Evolutionary conservation across 2,797 vertebrate species (phyloP), one percentile per base, ranked within the genome.

Genomic region (Anabas testudineus): DNA sequence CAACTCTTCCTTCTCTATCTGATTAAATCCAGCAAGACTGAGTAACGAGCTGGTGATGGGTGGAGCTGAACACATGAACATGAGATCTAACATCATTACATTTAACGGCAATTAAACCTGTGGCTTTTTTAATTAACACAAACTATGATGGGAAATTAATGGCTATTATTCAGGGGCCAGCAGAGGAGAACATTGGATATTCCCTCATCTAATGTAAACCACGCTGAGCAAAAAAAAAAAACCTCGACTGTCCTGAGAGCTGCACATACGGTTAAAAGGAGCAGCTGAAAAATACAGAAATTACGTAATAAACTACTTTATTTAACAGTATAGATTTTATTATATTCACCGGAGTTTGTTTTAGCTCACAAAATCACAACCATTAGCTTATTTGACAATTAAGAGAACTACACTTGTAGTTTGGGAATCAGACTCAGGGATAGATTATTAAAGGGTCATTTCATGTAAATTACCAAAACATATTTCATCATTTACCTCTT

Each of bases 91-190:
- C 91, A 91, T 92, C 88, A 92, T 94, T 93, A 93, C 87, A 91
- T 93, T 92, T 92, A 92, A 93, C 80, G 84, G 91, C 90, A 93
- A 94, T 94, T 94, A 93, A 88, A 87, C 91, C 83, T 92, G 90
- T 89, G 91, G 87, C 82, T 91, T 89, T 91, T 91, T 94, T 93
- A 94, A 94, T 94, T 92, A 95, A 92, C 92, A 90, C 91, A 90
- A 92, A 93, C 91, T 84, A 84, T 90, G 86, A 93, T 93, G 91
- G 87, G 90, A 87, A 90, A 92, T 93, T 92, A 92, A 93, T 94
- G 91, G 88, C 91, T 91, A 92, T 92, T 93, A 88, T 83, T 83
- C 51, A 1, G 74, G 84, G 84, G 74, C 71, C 79, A 83, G 84
- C 51, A 52, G 83, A 86, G 87, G 81, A 82, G 79, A 88, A 76